Conservation (phyloP, 2,888 invertebrate genomes). For the Drosophila pseudotakahashii region DNA sequence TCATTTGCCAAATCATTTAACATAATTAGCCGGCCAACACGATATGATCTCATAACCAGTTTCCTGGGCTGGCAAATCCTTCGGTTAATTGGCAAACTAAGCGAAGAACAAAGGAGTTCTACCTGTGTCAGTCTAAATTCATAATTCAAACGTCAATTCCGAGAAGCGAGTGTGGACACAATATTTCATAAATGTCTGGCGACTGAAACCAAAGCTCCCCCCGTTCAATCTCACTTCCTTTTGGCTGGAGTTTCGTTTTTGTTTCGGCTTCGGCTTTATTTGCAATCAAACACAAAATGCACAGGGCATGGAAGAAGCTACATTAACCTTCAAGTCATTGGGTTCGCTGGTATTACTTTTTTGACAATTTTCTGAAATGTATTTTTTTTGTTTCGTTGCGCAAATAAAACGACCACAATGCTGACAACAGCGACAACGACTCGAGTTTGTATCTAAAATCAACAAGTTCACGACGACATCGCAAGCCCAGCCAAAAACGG, state of each 20-base stretch:
- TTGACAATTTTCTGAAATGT: slow-evolving; percentile 65
- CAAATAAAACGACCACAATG: slow-evolving; percentile 45
- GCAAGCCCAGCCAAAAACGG: slow-evolving; percentile 48
- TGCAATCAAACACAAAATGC: slow-evolving; percentile 44
- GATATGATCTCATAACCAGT: slow-evolving; percentile 44
- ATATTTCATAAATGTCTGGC: slow-evolving; percentile 46
- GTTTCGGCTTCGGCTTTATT: slow-evolving; percentile 30
- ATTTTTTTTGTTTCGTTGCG: slow-evolving; percentile 41
- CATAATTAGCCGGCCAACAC: slow-evolving; percentile 43
- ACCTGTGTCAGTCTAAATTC: slow-evolving; percentile 35
- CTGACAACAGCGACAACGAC: slow-evolving; percentile 27
- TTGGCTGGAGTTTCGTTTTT: slow-evolving; percentile 12
- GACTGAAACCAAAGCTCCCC: slow-evolving; percentile 27
- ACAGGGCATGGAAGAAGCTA: slow-evolving; percentile 57
- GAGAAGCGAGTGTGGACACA: slow-evolving; percentile 38
- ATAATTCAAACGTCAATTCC: slow-evolving; percentile 38
- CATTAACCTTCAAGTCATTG: slow-evolving; percentile 71
- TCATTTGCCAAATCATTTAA: slow-evolving; percentile 50
- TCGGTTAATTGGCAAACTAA: slow-evolving; percentile 49
- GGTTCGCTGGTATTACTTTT: slow-evolving; percentile 45
- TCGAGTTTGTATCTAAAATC: slow-evolving; percentile 73
- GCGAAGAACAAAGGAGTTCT: slow-evolving; percentile 30
- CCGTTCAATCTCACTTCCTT: slow-evolving; percentile 27
- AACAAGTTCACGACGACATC: slow-evolving; percentile 71
- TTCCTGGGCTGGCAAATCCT: slow-evolving; percentile 44